Conservation (phyloP, 2,797 vertebrate genomes). For the Pangasius sanitwongsei region DNA sequence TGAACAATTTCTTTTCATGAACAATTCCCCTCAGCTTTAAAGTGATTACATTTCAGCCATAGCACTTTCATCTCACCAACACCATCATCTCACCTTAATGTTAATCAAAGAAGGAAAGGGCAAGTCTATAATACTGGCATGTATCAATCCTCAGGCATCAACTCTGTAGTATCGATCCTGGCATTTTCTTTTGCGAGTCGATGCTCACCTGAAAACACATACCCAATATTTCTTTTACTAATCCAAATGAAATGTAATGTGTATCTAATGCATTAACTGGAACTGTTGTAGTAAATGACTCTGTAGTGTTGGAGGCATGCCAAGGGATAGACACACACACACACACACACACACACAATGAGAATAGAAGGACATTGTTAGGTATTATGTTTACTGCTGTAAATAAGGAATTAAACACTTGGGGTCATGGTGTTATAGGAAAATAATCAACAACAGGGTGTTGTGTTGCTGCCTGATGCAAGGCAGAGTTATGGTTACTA, state of each 20-base stretch:
- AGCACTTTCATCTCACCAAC: background rate
- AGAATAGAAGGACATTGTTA: background rate
- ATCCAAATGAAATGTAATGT: background rate
- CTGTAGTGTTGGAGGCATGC: background rate
- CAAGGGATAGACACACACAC: background rate
- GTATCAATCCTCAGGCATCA: background rate
- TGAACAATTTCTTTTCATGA: slow-evolving; percentile 5
- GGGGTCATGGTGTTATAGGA: background rate
- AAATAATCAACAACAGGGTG: background rate
- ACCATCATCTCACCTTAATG: background rate
- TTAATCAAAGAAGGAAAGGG: background rate
- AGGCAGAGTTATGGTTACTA: no score
- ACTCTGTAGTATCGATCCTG: background rate
- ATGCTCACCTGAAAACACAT: background rate
- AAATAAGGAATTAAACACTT: background rate
- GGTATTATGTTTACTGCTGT: background rate
- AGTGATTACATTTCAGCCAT: background rate
- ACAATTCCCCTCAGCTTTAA: background rate
- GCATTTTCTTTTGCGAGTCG: background rate
- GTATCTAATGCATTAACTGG: background rate
- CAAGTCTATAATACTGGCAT: background rate
- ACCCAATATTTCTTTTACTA: background rate
- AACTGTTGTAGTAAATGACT: background rate
- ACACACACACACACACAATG: background rate
- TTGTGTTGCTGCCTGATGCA: no score